A percentile compares a stretch with the other conserved stretches of the same genome.
These are phyloP conservation scores for Stigmatopora argus DNA, from an alignment of 2,113 vertebrate species.

Conservation along the genomic window DNA sequence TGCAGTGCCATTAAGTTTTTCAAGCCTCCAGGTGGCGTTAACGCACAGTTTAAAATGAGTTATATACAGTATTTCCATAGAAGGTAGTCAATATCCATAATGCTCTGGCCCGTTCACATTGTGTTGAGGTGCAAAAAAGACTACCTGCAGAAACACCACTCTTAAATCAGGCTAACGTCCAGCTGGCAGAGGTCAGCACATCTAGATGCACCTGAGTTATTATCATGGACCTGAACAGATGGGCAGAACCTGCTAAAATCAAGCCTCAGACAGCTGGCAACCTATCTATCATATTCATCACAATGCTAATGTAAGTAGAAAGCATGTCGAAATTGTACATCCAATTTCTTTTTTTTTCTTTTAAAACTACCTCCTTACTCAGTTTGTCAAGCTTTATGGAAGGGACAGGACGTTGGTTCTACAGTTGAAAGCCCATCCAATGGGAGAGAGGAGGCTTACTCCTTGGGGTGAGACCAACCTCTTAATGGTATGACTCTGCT, in stretches of 20 bases:
- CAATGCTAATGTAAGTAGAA: background rate
- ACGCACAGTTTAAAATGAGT: constrained; percentile 21
- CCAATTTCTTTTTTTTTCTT: background rate
- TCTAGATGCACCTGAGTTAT: constrained; percentile 13
- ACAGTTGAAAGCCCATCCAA: constrained; percentile 7
- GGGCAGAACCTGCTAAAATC: constrained; percentile 10
- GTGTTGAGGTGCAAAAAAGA: constrained; percentile 6
- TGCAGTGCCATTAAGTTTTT: constrained; percentile 11
- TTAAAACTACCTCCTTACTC: background rate
- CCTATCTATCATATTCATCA: background rate
- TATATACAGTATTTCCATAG: background rate
- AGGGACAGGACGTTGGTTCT: background rate
- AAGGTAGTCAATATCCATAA: background rate
- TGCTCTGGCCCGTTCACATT: background rate
- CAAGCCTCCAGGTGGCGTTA: constrained; percentile 52
- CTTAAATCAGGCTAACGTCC: background rate
- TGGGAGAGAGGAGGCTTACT: constrained; percentile 16
- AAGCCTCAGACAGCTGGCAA: constrained; percentile 1
- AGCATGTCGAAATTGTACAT: background rate
- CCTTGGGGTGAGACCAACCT: constrained; percentile 73
- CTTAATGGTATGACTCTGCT: constrained; percentile 83
- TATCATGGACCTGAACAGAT: constrained; percentile 9
- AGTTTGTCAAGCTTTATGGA: constrained; percentile 8
- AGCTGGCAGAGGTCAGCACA: constrained; percentile 4
- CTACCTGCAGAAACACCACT: background rate